Base-by-base conservation (phyloP, 2,797 vertebrate genomes). In the Tenualosa thibaudeaui region DNA sequence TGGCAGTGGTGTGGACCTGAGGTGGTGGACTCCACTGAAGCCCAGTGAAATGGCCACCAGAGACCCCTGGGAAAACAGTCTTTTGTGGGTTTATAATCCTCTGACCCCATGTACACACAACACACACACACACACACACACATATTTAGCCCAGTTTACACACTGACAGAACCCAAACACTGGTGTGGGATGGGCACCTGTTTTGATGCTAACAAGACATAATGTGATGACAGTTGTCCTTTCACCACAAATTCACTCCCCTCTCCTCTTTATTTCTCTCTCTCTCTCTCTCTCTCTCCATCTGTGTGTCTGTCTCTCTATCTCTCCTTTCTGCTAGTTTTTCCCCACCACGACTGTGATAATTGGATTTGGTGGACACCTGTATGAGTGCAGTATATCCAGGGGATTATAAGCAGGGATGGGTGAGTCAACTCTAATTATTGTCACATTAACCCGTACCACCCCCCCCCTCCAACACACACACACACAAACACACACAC, bases 341-440 rank as follows among this genome's bases (percentile, higher is more conserved):
- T 81, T 82, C 82, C 81, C 85, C 56, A 87, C 84, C 86, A 89
- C 56, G 81, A 81, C 87, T 84, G 85, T 89, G 88, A 85, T 94
- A 92, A 92, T 91, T 91, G 92, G 90, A 93, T 93, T 93, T 90
- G 86, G 86, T 68, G 87, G 91, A 90, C 92, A 93, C 91, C 91
- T 93, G 92, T 92, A 92, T 90, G 88, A 92, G 88, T 91, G 90
- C 87, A 91, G 88, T 90, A 91, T 91, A 90, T 93, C 93, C 90
- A 89, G 88, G 87, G 93, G 92, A 94, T 94, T 93, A 93, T 88
- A 89, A 88, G 88, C 87, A 86, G 87, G 88, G 91, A 93, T 90
- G 88, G 88, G 88, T 93, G 89, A 94, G 91, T 93, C 92, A 92
- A 89, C 88, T 91, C 87, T 91, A 91, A 92, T 95, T 92, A 92